Evolutionary conservation across 2,113 vertebrate species (phyloP), one percentile per base, ranked within the genome.

Genomic region (Clupea harengus): DNA sequence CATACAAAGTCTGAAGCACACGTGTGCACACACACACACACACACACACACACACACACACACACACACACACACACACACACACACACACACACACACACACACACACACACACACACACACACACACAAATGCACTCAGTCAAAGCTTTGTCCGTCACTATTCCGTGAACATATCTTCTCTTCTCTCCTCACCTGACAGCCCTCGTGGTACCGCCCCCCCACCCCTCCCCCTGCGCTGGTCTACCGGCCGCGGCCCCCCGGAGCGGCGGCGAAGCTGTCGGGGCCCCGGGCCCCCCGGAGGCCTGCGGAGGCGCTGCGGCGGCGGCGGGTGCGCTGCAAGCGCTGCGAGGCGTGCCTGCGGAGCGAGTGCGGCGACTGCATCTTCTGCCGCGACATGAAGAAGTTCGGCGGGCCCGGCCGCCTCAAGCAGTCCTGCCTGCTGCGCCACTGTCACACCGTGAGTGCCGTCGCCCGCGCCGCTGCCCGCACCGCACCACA

Each of bases 311-410:
- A 96, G 0, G 97, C 97, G 8, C 94, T 97, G 90, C 90, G 97
- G 88, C 93, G 97, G 64, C 91, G 98, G 82, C 93, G 98, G 0
- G 98, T 99, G 54, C 94, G 98, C 28, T 99, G 98, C 89, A 96
- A 98, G 15, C 97, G 96, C 88, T 99, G 98, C 85, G 95, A 95
- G n/a, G 97, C 94, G 11, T 99, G 98, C 91, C 92, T 96, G 90
- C 95, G 98, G 87, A 96, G 95, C 49, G 97, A 97, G 93, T 99
- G 98, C 44, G 97, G 97, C 82, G 94, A 95, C 84, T 99, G 98
- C 93, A 96, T 97, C 90, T 99, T 96, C 91, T 99, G 98, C 94
- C 96, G 95, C 22, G 97, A 98, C 93, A 99, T 99, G 97, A 97
- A 97, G 94, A 98, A 98, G 90, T 98, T 98, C 17, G 98, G 98